Evolutionary conservation across 1,140 invertebrate genomes (phyloP), one percentile per base, ranked within the genome.

Genomic region (Sitobion miscanthi): DNA sequence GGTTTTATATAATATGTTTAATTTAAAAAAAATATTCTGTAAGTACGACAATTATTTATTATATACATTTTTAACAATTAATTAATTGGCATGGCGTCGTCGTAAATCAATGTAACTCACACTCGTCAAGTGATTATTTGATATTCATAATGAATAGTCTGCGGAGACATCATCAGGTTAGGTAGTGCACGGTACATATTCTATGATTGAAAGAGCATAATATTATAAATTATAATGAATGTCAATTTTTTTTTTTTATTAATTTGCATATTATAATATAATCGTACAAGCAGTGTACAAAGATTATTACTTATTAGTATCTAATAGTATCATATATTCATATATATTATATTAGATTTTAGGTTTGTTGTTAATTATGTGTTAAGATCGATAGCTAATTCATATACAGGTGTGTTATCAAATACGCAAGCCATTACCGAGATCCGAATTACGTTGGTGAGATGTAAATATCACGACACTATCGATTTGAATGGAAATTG

Each of bases 361-460:
- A 77, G 62, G n/a, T 77, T 77, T 77, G 62, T 77, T 77, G 62
- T 77, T 77, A 77, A 77, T 77, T 77, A 77, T 77, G n/a, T 23
- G n/a, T 77, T n/a, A 77, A 77, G 30, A n/a, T n/a, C 62, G 62
- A n/a, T 17, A 14, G 62, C 14, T 77, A n/a, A 77, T n/a, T 69
- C 62, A n/a, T 69, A 77, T 77, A n/a, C n/a, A 17, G 14, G 25
- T 47, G n/a, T 35, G 30, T 77, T 77, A 5, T 86, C 2, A 47
- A 38, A 89, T 52, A 21, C 5, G 52, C 35, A 17, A 38, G 4
- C 9, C 35, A 0, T 14, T 54, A 89, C 35, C 1, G 38, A 35
- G n/a, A 89, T 89, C 87, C 52, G 52, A 89, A 89, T 57, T 89
- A 89, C 3, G 8, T 89, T 23, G 87, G 8, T 23, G 49, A 89